Percentiles rank a stretch among this genome's conserved stretches.
phyloP scores from a whole-genome alignment of 2,113 vertebrate species.

The Pangasianodon gigas region DNA sequence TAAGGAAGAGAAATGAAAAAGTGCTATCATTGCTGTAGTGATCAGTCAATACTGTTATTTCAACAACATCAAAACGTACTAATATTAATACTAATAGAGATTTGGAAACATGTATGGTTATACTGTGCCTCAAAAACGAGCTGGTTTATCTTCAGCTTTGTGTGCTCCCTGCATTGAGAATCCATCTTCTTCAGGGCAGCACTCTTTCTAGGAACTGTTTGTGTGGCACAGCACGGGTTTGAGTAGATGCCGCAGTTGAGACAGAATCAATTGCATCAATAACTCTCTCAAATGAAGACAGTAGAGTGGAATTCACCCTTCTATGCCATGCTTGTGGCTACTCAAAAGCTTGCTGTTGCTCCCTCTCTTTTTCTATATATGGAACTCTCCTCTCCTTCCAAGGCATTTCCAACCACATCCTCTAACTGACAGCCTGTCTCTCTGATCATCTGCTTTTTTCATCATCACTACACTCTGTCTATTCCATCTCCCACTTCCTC shows the following conservation, averaged over 20 bases:
- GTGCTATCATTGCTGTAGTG: not conserved
- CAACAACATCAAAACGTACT: not conserved
- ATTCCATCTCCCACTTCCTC: not conserved
- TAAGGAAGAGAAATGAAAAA: not conserved
- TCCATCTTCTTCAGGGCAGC: not conserved
- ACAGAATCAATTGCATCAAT: constrained; percentile 19
- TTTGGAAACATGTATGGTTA: not conserved
- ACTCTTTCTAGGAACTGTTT: constrained; percentile 16
- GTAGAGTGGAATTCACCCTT: not conserved
- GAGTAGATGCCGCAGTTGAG: not conserved
- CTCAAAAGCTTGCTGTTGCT: not conserved
- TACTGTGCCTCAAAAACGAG: not conserved
- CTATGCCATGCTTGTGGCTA: not conserved
- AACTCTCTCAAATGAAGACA: constrained; percentile 18
- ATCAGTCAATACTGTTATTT: not conserved
- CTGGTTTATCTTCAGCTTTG: not conserved
- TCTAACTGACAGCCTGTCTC: not conserved
- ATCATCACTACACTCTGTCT: not conserved
- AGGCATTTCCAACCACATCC: not conserved
- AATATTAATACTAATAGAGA: not conserved
- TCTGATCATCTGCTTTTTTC: constrained; percentile 11
- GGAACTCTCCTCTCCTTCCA: not conserved
- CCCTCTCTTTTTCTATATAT: not conserved
- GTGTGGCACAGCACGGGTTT: not conserved
- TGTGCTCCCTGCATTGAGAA: not conserved